Conservation (phyloP, 1,140 invertebrate genomes). For the Eumaeus atala region DNA sequence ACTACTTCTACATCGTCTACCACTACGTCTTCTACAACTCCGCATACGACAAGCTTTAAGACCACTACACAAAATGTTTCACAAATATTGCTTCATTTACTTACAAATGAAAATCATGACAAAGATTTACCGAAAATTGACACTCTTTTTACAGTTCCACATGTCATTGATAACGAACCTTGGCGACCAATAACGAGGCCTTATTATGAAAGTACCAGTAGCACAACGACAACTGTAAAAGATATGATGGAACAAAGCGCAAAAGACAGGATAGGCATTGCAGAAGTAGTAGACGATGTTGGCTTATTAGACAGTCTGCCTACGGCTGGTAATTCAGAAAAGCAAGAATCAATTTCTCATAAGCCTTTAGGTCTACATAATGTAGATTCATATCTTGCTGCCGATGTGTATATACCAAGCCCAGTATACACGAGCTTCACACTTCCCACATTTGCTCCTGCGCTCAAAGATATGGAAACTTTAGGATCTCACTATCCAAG, state of each 20-base stretch:
- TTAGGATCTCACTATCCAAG: conserved; percentile 72
- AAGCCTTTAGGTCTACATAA: conserved; percentile 44
- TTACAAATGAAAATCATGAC: conserved; percentile 64
- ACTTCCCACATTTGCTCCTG: conserved; percentile 75
- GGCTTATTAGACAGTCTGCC: conserved; percentile 60
- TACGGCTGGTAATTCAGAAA: conserved; percentile 45
- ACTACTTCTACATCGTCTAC: conserved; percentile 29
- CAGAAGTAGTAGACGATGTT: conserved; percentile 68
- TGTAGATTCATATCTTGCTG: conserved; percentile 52
- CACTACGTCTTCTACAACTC: conserved; percentile 39
- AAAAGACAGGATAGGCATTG: conserved; percentile 67
- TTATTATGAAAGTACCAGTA: conserved; percentile 57
- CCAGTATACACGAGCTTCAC: conserved; percentile 81
- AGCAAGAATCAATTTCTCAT: conserved; percentile 42
- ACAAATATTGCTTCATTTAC: conserved; percentile 52
- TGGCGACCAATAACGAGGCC: conserved; percentile 74
- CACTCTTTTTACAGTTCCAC: conserved; percentile 67
- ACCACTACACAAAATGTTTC: conserved; percentile 60
- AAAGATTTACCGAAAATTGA: conserved; percentile 72
- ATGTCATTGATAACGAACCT: conserved; percentile 72
- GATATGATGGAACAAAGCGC: conserved; percentile 36
- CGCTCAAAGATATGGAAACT: conserved; percentile 69
- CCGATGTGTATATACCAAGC: conserved; percentile 60
- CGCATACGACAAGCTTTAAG: conserved; percentile 34
- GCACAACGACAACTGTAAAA: conserved; percentile 22